Evolutionary conservation across 2,113 vertebrate genomes (phyloP).

Genomic region (Phalacrocorax pelagicus): DNA sequence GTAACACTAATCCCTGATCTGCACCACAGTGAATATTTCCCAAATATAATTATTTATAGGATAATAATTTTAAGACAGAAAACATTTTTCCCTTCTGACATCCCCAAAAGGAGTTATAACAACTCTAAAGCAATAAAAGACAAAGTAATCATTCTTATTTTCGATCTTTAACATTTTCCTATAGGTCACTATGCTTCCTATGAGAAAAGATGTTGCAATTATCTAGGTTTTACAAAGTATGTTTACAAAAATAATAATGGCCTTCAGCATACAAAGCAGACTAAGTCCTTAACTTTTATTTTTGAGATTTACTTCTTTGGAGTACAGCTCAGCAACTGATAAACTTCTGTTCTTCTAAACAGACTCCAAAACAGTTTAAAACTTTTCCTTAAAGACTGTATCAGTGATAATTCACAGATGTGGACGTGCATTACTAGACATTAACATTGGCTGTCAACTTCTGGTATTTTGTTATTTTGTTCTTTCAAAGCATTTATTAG

Average conservation of each 20-base stretch:
- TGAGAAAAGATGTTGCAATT: background rate
- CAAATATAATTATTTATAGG: background rate
- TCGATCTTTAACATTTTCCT: background rate
- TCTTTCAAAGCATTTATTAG: background rate
- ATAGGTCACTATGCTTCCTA: background rate
- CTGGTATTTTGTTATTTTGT: background rate
- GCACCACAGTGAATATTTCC: background rate
- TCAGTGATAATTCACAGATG: background rate
- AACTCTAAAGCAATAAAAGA: background rate
- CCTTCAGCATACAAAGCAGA: background rate
- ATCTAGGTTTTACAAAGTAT: background rate
- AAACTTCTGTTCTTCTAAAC: background rate
- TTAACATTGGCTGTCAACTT: background rate
- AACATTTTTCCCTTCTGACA: background rate
- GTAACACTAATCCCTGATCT: constrained; percentile 29
- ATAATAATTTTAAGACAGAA: background rate
- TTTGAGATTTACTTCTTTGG: background rate
- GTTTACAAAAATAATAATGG: background rate
- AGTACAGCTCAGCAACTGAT: background rate
- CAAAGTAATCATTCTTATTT: background rate
- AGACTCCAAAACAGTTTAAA: background rate
- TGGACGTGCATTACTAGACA: background rate
- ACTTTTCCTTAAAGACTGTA: background rate
- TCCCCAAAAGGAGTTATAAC: background rate
- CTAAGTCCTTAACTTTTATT: background rate